phyloP scores from a whole-genome alignment of 2,888 invertebrate genomes.

The Stramonita haemastoma region DNA sequence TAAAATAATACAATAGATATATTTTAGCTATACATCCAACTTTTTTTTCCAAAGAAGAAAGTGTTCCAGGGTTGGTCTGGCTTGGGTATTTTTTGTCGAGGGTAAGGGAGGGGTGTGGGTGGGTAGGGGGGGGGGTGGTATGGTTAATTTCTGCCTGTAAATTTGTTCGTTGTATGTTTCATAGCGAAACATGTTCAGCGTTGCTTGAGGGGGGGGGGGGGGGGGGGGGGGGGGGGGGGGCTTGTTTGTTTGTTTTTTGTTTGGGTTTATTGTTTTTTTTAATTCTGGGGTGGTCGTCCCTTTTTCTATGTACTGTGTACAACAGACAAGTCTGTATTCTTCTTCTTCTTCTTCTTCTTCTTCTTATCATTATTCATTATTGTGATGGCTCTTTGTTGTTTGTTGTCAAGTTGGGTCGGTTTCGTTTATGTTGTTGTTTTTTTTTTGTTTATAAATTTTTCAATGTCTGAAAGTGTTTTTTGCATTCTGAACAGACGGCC shows the following conservation, averaged over 20 bases:
- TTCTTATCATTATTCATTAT: slow-evolving; percentile 7
- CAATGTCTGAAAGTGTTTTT: neutral
- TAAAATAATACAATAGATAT: too few relatives aligned
- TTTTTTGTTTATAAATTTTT: neutral
- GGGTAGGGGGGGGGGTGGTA: too few relatives aligned
- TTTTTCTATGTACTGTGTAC: too few relatives aligned
- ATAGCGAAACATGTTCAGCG: neutral
- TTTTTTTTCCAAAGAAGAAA: too few relatives aligned
- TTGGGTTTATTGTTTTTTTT: neutral
- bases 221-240: neutral
- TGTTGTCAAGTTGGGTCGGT: neutral
- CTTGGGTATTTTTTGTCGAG: too few relatives aligned
- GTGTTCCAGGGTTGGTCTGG: too few relatives aligned
- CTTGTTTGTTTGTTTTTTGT: too few relatives aligned
- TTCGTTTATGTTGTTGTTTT: neutral
- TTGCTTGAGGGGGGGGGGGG: neutral
- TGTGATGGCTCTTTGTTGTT: neutral
- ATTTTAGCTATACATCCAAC: neutral
- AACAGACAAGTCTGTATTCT: neutral
- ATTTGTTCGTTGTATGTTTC: neutral
- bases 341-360: neutral
- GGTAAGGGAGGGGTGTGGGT: too few relatives aligned
- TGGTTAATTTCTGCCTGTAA: too few relatives aligned
- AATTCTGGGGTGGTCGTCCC: neutral
- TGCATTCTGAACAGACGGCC: neutral